Evolutionary conservation across 2,797 vertebrate genomes (phyloP).

Genomic region (Tragopan temminckii): DNA sequence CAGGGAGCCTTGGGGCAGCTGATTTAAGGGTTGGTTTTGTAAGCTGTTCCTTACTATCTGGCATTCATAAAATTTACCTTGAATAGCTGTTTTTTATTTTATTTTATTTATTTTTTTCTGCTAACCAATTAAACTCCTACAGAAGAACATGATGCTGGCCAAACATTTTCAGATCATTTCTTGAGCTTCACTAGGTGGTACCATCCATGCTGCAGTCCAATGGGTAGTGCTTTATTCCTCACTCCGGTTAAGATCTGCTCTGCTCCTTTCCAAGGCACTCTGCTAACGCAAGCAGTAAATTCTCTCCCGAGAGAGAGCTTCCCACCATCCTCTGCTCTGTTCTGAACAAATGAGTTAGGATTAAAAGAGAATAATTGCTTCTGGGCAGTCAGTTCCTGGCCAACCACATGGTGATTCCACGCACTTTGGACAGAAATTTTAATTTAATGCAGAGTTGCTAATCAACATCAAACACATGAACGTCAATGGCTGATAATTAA

Average conservation of each 20-base stretch:
- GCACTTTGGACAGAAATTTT: background rate
- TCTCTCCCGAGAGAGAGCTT: background rate
- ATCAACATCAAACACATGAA: conserved; percentile 16
- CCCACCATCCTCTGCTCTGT: background rate
- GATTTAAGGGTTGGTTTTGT: conserved; percentile 6
- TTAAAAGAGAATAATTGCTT: background rate
- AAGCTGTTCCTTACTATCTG: conserved; percentile 8
- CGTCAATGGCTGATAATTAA: background rate
- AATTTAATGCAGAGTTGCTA: background rate
- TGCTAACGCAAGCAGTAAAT: background rate
- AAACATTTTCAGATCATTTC: background rate
- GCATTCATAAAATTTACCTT: conserved; percentile 33
- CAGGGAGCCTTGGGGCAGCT: conserved; percentile 36
- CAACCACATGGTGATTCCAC: background rate
- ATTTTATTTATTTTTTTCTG: background rate
- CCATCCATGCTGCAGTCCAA: background rate
- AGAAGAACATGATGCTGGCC: background rate
- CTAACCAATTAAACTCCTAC: background rate
- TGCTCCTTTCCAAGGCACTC: background rate
- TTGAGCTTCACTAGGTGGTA: background rate
- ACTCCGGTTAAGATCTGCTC: background rate
- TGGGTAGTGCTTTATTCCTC: background rate
- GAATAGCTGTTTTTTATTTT: background rate
- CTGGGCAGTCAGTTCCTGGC: background rate
- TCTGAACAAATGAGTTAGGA: conserved; percentile 5